phyloP scores from a whole-genome alignment of 1,140 invertebrate genomes.

The Heliconius nattereri region DNA sequence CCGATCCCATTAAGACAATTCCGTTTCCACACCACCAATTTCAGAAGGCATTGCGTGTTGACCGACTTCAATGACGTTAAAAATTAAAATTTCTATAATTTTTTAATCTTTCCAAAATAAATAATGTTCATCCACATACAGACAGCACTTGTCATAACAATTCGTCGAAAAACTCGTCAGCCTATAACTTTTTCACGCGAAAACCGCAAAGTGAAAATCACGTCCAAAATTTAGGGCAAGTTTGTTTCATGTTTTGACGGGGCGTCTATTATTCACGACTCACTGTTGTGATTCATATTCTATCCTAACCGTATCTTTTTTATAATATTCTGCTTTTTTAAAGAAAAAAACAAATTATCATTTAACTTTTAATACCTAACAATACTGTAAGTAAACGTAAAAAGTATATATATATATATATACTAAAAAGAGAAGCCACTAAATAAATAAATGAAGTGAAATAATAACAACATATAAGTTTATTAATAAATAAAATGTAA shows the following conservation, averaged over 20 bases:
- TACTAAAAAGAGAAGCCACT: slow-evolving; percentile 1
- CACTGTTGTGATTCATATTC: slow-evolving; percentile 13
- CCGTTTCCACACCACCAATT: too few species aligned
- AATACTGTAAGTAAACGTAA: neutral
- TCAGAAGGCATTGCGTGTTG: too few species aligned
- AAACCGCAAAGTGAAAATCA: slow-evolving; percentile 24
- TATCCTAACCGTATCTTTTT: neutral
- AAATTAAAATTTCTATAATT: too few species aligned
- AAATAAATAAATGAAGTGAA: slow-evolving; percentile 2
- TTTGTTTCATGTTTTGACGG: slow-evolving; percentile 26
- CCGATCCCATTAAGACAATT: neutral
- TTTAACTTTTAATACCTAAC: neutral
- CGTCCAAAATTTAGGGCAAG: slow-evolving; percentile 6
- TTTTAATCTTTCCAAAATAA: neutral
- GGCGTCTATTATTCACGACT: slow-evolving; percentile 17
- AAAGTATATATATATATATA: neutral
- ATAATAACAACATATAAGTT: slow-evolving; percentile 14
- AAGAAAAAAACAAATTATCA: neutral
- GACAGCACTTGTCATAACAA: neutral
- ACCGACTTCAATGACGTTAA: too few species aligned
- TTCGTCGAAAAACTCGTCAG: slow-evolving; percentile 14
- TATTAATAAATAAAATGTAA: slow-evolving; percentile 22
- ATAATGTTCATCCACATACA: neutral
- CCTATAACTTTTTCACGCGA: slow-evolving; percentile 22
- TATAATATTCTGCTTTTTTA: neutral